Evolutionary conservation across 2,797 vertebrate genomes (phyloP), one percentile per base, ranked within the genome.

Genomic region (Lates japonicus): DNA sequence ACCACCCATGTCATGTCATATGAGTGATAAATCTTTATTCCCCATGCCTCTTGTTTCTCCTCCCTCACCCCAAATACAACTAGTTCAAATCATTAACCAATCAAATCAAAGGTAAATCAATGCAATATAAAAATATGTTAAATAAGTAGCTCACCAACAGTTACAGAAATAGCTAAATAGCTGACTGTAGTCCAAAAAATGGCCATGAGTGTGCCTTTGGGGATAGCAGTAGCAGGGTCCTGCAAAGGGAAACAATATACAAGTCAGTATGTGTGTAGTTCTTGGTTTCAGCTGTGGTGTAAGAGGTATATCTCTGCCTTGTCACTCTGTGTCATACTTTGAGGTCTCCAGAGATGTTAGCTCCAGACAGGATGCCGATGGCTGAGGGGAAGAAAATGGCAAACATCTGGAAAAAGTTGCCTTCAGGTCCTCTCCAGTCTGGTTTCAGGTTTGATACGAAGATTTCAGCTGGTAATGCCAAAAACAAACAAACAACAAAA

Each of bases 341-440:
- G 7, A 96, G 90, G 60, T 96, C 95, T 74, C 96, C 95, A 52
- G 93, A 96, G 77, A 96, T 96, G 82, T 94, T 96, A 74, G 92
- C 95, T 11, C 95, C 94, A 25, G 93, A 93, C 58, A 96, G 82
- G 74, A 96, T 93, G 22, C 95, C 94, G 22, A 94, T 96, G 68
- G 94, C 91, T 2, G 94, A 95, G 11, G 95, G 95, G 80, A 96
- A 97, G 81, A 96, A 96, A 83, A 96, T 95, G 70, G 95, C 93
- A 83, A 97, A 96, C 93, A 95, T 94, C 48, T 86, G 66, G 67
- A 96, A 96, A 82, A 96, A 96, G 75, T 57, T 72, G 2, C 80
- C 74, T 0, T 90, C 29, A 19, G 70, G 3, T 5, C 80, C 90
- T 76, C 76, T 87, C 92, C 90, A 95, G 17, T 87, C 69, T 1